Evolutionary conservation across 2,888 invertebrate species (phyloP).

Genomic region (Incurvaria masculella): DNA sequence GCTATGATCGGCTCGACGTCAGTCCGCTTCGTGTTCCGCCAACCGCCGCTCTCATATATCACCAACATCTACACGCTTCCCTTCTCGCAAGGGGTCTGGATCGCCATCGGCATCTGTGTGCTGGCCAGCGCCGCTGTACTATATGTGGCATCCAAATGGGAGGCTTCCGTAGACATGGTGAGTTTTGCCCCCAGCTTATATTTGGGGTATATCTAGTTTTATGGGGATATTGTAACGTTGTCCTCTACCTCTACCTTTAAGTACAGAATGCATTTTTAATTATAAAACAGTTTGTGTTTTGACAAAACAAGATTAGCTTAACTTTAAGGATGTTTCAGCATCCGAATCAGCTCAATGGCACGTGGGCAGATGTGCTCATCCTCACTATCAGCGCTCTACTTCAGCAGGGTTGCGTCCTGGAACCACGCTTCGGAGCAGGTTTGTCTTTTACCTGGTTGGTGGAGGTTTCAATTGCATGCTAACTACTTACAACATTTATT

Average conservation of each 20-base stretch:
- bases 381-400: constrained; percentile 56
- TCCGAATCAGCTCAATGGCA: constrained; percentile 38
- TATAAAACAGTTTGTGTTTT: too few relatives aligned
- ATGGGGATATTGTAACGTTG: background rate
- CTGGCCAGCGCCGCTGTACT: constrained; percentile 42
- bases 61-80: constrained; percentile 65
- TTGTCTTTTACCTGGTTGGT: too few relatives aligned
- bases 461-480: too few relatives aligned
- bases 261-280: too few relatives aligned
- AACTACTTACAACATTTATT: too few relatives aligned
- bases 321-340: too few relatives aligned
- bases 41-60: constrained; percentile 62
- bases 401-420: constrained; percentile 56
- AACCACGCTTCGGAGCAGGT: constrained; percentile 51
- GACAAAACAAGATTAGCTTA: too few relatives aligned
- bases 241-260: too few relatives aligned
- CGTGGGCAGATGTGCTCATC: constrained; percentile 51
- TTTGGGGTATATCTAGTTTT: background rate
- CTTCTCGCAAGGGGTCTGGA: constrained; percentile 62
- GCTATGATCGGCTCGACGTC: constrained; percentile 52
- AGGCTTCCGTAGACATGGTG: constrained; percentile 40
- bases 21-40: constrained; percentile 61
- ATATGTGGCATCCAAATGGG: constrained; percentile 48
- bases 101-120: constrained; percentile 50
- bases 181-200: constrained; percentile 9